phyloP scores from a whole-genome alignment of 2,797 vertebrate species.

The Numenius phaeopus region DNA sequence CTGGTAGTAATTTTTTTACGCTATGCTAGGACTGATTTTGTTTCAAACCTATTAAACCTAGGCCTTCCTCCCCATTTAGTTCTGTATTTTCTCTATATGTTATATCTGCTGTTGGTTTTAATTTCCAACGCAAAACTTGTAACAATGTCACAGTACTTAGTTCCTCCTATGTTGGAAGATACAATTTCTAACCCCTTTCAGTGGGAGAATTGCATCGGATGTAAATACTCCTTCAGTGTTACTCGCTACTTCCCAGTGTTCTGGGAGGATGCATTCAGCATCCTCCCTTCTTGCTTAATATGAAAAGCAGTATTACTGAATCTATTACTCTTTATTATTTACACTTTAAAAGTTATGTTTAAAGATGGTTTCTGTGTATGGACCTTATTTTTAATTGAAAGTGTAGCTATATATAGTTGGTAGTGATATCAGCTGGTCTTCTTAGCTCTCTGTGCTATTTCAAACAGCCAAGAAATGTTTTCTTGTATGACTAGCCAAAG shows the following conservation, averaged over 20 bases:
- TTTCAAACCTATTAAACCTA: background rate
- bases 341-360: background rate
- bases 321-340: background rate
- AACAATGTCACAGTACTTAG: background rate
- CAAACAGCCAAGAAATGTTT: background rate
- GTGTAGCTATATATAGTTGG: background rate
- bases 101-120: background rate
- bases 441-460: background rate
- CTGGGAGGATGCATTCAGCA: background rate
- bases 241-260: background rate
- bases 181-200: background rate
- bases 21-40: background rate
- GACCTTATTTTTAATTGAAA: background rate
- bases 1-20: background rate
- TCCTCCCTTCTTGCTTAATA: background rate
- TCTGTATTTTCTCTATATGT: background rate
- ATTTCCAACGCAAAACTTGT: background rate
- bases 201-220: background rate
- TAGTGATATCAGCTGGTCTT: background rate
- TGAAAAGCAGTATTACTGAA: background rate
- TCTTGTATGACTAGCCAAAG: background rate
- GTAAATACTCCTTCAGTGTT: background rate
- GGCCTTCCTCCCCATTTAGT: background rate
- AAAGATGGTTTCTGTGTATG: background rate
- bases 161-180: background rate